phyloP scores from a whole-genome alignment of 2,888 invertebrate species.

The Drosophila pseudotalamancana region DNA sequence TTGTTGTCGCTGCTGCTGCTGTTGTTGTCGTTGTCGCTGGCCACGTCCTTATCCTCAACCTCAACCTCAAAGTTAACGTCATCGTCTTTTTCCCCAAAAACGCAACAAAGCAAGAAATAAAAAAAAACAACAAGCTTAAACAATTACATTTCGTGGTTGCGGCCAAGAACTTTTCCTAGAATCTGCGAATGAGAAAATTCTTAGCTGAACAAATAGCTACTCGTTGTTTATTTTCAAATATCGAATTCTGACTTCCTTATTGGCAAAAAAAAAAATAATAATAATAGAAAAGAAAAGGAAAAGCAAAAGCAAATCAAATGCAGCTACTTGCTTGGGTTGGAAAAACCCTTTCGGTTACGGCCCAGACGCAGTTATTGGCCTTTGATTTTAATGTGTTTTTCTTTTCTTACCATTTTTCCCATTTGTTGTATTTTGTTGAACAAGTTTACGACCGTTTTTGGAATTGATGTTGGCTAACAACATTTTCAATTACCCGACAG shows the following conservation, averaged over 20 bases:
- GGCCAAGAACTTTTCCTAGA: slow-evolving; percentile 42
- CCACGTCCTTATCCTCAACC: slow-evolving; percentile 56
- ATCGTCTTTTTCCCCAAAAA: slow-evolving; percentile 35
- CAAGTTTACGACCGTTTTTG: slow-evolving; percentile 76
- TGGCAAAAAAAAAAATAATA: slow-evolving; percentile 28
- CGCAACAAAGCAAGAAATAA: slow-evolving; percentile 28
- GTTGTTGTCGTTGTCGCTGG: slow-evolving; percentile 35
- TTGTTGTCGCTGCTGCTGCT: slow-evolving; percentile 14
- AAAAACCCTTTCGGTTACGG: slow-evolving; percentile 21
- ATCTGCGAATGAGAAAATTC: slow-evolving; percentile 44
- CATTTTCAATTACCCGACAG: slow-evolving; percentile 69
- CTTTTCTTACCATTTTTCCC: slow-evolving; percentile 53
- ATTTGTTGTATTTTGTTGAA: slow-evolving; percentile 19
- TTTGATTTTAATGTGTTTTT: slow-evolving; percentile 52
- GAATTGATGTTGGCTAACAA: slow-evolving; percentile 77
- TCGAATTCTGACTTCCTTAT: slow-evolving; percentile 66
- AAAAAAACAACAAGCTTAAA: background rate
- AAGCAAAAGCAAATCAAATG: slow-evolving; percentile 37
- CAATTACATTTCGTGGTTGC: slow-evolving; percentile 70
- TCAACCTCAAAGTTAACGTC: slow-evolving; percentile 44
- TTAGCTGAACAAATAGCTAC: slow-evolving; percentile 44
- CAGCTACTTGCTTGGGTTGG: slow-evolving; percentile 24
- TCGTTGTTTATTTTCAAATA: slow-evolving; percentile 17
- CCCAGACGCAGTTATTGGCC: slow-evolving; percentile 53
- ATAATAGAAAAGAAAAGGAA: too few species aligned